Evolutionary conservation across 64 coral and sea anemone genomes (phyloP).

Genomic region (Pachyseris speciosa): DNA sequence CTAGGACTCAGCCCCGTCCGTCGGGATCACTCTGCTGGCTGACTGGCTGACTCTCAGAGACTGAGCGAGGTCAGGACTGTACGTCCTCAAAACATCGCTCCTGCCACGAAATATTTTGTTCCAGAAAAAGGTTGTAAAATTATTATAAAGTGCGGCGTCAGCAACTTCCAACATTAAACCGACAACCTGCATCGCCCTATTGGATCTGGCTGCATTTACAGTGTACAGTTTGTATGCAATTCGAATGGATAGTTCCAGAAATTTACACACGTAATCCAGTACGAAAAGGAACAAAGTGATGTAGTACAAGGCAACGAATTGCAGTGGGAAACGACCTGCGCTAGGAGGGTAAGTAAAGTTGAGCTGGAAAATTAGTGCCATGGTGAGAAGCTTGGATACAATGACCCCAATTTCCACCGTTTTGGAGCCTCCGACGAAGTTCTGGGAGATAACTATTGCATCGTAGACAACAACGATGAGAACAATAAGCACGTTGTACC

Average conservation of each 20-base stretch:
- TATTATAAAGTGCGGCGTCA: slow-evolving; percentile 41
- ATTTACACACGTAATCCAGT: slow-evolving; percentile 60
- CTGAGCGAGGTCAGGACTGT: slow-evolving; percentile 14
- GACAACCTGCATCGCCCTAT: background rate
- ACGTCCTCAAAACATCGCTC: slow-evolving; percentile 54
- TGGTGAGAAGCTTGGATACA: slow-evolving; percentile 42
- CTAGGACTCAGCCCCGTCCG: no score
- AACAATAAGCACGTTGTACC: slow-evolving; percentile 4
- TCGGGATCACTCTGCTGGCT: no score
- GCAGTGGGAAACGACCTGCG: background rate
- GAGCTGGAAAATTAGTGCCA: slow-evolving; percentile 50
- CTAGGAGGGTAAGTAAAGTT: slow-evolving; percentile 67
- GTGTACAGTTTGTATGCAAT: slow-evolving; percentile 65
- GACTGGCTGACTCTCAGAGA: no score
- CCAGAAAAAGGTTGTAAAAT: slow-evolving; percentile 65
- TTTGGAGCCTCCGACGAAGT: background rate
- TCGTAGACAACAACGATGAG: slow-evolving; percentile 47
- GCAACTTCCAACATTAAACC: slow-evolving; percentile 53
- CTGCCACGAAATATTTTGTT: slow-evolving; percentile 70
- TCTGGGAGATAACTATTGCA: background rate
- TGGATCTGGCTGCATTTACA: background rate
- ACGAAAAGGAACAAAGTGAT: slow-evolving; percentile 16
- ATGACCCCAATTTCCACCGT: slow-evolving; percentile 15
- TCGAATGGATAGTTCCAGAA: slow-evolving; percentile 33
- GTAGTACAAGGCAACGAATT: slow-evolving; percentile 36